Base-by-base conservation (phyloP, 2,113 vertebrate genomes). In the Oxyura jamaicensis region DNA sequence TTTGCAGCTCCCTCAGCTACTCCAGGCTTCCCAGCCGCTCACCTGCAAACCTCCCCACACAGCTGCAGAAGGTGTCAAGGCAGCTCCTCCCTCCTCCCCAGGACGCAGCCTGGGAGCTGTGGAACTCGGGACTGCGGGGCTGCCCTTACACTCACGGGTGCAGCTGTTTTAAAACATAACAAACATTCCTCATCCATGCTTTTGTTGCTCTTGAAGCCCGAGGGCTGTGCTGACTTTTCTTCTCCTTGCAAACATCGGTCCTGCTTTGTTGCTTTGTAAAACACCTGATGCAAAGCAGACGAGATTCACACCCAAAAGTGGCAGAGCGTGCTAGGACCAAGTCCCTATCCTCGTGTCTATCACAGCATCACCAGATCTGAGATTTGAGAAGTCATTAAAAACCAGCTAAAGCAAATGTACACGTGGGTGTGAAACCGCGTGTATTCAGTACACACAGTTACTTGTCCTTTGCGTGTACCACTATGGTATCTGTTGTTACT, bases 371-470 rank as follows among this genome's bases (percentile, higher is more conserved):
- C 41, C 36, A 55, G 28, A n/a, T 73, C 36, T 67, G 17, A 59
- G 13, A 42, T 46, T 23, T 22, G 56, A 65, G 55, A 83, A 90
- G 10, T 35, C 29, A 74, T 31, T 19, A 21, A 42, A 72, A 79
- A 46, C 2, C 13, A 73, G 39, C n/a, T 5, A 4, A 66, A 52
- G 28, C 11, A 39, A 46, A 59, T 2, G 4, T 0, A 16, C 3
- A 0, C 19, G 10, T 44, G 35, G 11, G 66, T 84, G 41, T 6
- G 5, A 59, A 86, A 75, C 31, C 0, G 0, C 0, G 0, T 7
- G 14, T 48, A 3, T 44, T 33, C 13, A 13, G 58, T n/a, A 50
- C 36, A 6, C 8, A 0, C 10, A 21, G 33, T 81, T 90, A 68
- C 92, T 75, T 95, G 93, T 23, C 83, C 92, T 95, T 88, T 29